These are phyloP conservation scores for Eleginops maclovinus DNA, from an alignment of 2,113 vertebrate genomes.

Conservation along the genomic window DNA sequence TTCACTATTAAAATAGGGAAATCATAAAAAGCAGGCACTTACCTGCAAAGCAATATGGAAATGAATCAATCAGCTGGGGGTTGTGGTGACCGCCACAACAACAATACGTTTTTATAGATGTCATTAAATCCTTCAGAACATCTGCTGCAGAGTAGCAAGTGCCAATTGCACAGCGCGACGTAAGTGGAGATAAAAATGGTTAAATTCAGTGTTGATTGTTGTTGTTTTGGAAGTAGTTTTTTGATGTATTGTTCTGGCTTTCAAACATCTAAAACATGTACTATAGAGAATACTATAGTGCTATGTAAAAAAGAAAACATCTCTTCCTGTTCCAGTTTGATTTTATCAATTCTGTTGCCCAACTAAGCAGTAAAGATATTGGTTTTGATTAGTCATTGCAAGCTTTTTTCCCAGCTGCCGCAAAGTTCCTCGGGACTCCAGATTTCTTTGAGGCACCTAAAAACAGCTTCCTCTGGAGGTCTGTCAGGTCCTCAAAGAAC, in stretches of 20 bases:
- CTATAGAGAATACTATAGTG: too few species aligned
- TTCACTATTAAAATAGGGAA: not conserved
- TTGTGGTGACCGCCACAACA: constrained; percentile 33
- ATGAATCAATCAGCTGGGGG: constrained; percentile 2
- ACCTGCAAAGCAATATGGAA: not conserved
- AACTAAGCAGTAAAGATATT: not conserved
- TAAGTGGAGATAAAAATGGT: not conserved
- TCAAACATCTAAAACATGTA: not conserved
- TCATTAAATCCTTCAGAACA: not conserved
- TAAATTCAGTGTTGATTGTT: not conserved
- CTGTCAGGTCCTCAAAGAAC: constrained; percentile 38
- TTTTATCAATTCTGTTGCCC: constrained; percentile 4
- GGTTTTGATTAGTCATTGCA: not conserved
- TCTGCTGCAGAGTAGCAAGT: constrained; percentile 2
- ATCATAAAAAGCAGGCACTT: not conserved
- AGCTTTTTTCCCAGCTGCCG: not conserved
- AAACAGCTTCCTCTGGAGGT: constrained; percentile 45
- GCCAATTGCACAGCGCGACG: not conserved
- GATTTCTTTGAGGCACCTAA: constrained; percentile 24
- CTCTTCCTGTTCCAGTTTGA: not conserved
- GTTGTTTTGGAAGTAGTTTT: not conserved
- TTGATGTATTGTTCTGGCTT: not conserved
- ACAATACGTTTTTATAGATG: not conserved
- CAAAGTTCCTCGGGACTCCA: not conserved
- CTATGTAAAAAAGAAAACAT: not conserved